Evolutionary conservation across 2,797 vertebrate genomes (phyloP).

Genomic region (Micromesistius poutassou): DNA sequence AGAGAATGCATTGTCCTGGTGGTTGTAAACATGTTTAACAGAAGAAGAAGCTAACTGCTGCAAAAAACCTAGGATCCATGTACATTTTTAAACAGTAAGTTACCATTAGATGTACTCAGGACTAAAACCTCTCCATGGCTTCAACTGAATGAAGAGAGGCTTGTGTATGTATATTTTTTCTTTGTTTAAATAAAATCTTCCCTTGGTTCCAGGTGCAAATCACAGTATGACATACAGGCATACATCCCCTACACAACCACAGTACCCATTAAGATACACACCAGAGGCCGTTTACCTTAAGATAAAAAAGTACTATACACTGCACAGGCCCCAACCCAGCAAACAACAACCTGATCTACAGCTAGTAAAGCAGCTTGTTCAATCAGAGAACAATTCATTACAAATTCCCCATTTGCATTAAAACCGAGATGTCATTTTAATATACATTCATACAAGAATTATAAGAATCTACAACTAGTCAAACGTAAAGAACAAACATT

Average conservation of each 20-base stretch:
- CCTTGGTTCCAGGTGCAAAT: too few species aligned
- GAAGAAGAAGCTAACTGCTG: not conserved
- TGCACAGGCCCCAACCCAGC: not conserved
- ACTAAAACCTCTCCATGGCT: not conserved
- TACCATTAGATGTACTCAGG: not conserved
- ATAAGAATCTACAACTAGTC: not conserved
- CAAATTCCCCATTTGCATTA: too few species aligned
- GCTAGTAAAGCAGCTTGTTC: not conserved
- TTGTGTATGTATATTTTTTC: too few species aligned
- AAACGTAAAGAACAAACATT: too few species aligned
- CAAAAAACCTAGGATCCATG: not conserved
- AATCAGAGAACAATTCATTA: not conserved
- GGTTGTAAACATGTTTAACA: not conserved
- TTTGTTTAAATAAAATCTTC: too few species aligned
- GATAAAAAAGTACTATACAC: not conserved
- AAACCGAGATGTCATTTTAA: too few species aligned
- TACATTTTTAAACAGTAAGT: not conserved
- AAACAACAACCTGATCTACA: not conserved
- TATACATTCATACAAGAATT: not conserved
- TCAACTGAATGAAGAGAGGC: too few species aligned
- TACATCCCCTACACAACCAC: not conserved
- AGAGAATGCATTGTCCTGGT: too few species aligned
- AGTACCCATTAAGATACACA: not conserved
- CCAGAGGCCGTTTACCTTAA: not conserved
- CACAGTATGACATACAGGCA: not conserved